Evolutionary conservation across 2,888 invertebrate genomes (phyloP).

Genomic region (Dasysyrphus albostriatus): DNA sequence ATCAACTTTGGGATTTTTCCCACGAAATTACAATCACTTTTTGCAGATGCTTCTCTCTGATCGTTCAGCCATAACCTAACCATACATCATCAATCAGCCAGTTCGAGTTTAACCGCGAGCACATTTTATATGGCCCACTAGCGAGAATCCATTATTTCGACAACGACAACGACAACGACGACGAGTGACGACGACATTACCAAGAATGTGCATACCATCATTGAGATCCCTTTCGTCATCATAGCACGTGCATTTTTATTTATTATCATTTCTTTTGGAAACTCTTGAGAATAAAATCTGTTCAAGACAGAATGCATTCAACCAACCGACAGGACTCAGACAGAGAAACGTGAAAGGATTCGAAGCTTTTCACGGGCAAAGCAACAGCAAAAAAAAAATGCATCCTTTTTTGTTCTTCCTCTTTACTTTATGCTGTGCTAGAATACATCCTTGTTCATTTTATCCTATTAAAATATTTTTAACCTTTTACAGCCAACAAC

Average conservation of each 20-base stretch:
- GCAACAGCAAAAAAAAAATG: neutral
- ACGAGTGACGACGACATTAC: conserved; percentile 23
- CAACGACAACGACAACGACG: conserved; percentile 6
- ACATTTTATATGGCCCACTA: conserved; percentile 24
- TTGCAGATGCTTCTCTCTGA: conserved; percentile 41
- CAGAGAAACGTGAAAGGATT: conserved; percentile 68
- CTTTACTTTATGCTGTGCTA: conserved; percentile 8
- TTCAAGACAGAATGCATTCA: conserved; percentile 62
- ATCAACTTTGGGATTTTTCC: neutral
- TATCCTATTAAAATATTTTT: conserved; percentile 64
- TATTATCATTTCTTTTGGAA: neutral
- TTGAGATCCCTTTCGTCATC: conserved; percentile 23
- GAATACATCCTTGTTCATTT: conserved; percentile 27
- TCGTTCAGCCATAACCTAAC: conserved; percentile 39
- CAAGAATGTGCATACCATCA: conserved; percentile 23
- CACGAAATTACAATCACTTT: conserved; percentile 35
- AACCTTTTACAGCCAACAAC: conserved; percentile 48
- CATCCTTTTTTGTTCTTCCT: conserved; percentile 26
- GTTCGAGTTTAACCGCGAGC: conserved; percentile 58
- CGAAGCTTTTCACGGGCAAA: conserved; percentile 31
- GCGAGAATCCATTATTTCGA: conserved; percentile 19
- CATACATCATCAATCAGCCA: conserved; percentile 52
- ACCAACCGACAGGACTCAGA: conserved; percentile 66
- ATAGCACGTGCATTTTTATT: conserved; percentile 50
- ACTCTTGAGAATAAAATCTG: conserved; percentile 48